Evolutionary conservation across 2,888 invertebrate species (phyloP).

Genomic region (Byasa hedistus): DNA sequence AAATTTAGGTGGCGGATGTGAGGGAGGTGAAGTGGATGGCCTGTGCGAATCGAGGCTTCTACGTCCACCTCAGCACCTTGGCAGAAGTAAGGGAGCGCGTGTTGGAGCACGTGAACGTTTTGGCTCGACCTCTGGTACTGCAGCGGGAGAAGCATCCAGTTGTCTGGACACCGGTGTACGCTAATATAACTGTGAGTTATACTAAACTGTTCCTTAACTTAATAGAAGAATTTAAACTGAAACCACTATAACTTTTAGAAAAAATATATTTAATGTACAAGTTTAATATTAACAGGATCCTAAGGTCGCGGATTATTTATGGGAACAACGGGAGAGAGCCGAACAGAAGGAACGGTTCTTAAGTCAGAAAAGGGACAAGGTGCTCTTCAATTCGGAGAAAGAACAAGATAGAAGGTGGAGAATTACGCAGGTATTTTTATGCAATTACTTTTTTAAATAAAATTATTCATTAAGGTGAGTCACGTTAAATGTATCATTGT

Average conservation of each 20-base stretch:
- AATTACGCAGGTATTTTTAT: constrained; percentile 61
- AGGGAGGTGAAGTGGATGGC: constrained; percentile 99
- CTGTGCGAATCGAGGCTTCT: constrained; percentile 97
- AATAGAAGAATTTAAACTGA: not conserved
- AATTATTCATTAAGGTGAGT: not conserved
- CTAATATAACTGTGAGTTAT: constrained; percentile 88
- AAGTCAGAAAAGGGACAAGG: constrained; percentile 82
- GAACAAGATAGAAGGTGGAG: constrained; percentile 82
- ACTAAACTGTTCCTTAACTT: not conserved
- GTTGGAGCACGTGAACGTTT: constrained; percentile 96
- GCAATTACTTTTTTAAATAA: not conserved
- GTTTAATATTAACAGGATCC: constrained; percentile 82
- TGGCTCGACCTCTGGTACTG: constrained; percentile 96
- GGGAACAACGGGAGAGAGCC: constrained; percentile 90
- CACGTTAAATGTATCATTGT: no score
- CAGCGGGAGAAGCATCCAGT: constrained; percentile 91
- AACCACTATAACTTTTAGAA: not conserved
- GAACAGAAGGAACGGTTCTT: constrained; percentile 88
- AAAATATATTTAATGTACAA: not conserved
- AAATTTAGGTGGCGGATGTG: constrained; percentile 87
- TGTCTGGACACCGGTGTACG: constrained; percentile 98
- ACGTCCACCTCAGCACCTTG: constrained; percentile 96
- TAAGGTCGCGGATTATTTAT: constrained; percentile 93
- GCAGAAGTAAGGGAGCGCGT: constrained; percentile 99
- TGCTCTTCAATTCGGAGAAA: constrained; percentile 80